phyloP scores from a whole-genome alignment of 2,888 invertebrate genomes.

The Lysandra bellargus region DNA sequence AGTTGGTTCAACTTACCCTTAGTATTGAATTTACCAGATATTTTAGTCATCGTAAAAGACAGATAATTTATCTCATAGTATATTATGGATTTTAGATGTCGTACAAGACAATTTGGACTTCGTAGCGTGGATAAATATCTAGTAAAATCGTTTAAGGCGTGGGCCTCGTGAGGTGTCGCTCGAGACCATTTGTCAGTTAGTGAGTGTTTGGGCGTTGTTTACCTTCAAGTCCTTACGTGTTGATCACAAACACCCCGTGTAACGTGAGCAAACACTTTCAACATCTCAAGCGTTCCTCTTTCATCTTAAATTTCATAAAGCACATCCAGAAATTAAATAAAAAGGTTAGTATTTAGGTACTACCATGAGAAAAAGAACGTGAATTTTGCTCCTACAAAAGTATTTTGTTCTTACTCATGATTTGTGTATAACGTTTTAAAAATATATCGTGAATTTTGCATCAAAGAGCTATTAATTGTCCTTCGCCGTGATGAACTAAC shows the following conservation, averaged over 20 bases:
- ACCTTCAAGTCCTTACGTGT: neutral
- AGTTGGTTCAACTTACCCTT: no score
- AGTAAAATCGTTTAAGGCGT: neutral
- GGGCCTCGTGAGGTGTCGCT: neutral
- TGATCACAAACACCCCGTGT: conserved; percentile 9
- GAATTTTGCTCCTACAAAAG: neutral
- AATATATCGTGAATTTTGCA: no score
- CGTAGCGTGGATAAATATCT: neutral
- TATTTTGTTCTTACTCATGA: no score
- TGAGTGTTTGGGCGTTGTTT: neutral
- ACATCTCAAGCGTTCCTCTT: neutral
- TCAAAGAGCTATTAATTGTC: no score
- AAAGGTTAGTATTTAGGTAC: neutral
- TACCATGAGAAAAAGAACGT: neutral
- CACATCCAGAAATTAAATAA: neutral
- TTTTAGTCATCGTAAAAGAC: no score
- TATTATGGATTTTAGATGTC: no score
- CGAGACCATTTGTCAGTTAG: neutral
- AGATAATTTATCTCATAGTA: no score
- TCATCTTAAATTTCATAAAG: neutral
- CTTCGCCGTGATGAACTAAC: no score
- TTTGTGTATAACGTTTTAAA: no score
- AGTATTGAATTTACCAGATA: no score
- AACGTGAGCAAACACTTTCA: neutral
- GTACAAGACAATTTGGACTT: no score